A percentile compares a stretch with the other conserved stretches of the same genome.
These are phyloP conservation scores for Glyptemys insculpta DNA, from an alignment of 2,797 vertebrate species.

Conservation along the genomic window DNA sequence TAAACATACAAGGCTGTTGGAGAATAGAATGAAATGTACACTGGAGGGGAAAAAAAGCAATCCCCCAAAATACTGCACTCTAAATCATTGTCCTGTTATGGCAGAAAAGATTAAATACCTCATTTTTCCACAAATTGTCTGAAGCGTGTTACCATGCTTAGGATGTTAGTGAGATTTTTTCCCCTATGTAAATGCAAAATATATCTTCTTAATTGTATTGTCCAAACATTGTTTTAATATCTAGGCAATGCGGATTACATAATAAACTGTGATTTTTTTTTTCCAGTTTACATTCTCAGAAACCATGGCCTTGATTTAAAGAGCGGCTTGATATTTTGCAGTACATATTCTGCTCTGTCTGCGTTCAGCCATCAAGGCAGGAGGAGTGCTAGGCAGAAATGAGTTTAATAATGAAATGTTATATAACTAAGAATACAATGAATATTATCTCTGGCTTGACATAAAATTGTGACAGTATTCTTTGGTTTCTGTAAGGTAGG, in stretches of 20 bases:
- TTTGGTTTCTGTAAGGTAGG: background rate
- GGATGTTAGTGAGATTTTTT: background rate
- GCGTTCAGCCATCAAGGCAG: background rate
- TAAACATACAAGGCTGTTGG: background rate
- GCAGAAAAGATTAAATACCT: background rate
- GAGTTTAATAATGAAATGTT: background rate
- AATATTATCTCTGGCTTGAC: background rate
- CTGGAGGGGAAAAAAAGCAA: background rate
- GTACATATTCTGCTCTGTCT: background rate
- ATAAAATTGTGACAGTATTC: background rate
- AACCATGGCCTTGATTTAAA: background rate
- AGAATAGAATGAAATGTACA: background rate
- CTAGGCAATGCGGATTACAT: background rate
- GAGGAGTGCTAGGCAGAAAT: background rate
- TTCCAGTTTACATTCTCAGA: background rate
- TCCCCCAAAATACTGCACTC: background rate
- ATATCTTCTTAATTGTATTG: background rate
- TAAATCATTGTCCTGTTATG: background rate
- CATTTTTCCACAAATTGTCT: background rate
- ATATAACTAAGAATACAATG: background rate
- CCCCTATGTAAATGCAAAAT: background rate
- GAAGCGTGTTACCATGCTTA: background rate
- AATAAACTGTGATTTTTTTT: background rate
- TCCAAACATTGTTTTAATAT: background rate
- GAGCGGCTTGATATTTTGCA: background rate